Percentiles rank a stretch among this genome's conserved stretches.
Evolutionary conservation across 2,113 vertebrate genomes (phyloP).

Genomic region (Pelecanoides urinatrix): DNA sequence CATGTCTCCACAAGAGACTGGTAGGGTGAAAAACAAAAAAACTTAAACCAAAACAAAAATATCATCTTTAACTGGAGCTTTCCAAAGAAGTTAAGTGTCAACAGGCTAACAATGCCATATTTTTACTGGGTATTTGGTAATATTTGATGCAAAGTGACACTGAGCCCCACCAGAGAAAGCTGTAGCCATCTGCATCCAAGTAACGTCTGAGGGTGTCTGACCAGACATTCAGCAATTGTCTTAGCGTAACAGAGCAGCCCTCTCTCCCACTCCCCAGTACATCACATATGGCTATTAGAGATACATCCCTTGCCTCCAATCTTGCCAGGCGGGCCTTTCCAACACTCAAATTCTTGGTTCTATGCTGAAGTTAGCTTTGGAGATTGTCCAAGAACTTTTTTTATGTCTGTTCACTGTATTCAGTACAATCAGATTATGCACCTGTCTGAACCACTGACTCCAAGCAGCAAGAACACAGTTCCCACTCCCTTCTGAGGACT

Average conservation of each 20-base stretch:
- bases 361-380: neutral
- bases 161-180: neutral
- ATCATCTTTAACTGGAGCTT: neutral
- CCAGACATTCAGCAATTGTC: neutral
- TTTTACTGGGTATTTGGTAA: neutral
- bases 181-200: neutral
- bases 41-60: neutral
- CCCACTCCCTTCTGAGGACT: neutral
- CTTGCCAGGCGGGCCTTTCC: neutral
- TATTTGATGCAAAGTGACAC: neutral
- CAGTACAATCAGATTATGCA: neutral
- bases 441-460: neutral
- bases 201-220: neutral
- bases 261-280: neutral
- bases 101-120: neutral
- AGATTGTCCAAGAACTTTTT: neutral
- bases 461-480: neutral
- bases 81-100: neutral
- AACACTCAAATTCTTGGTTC: constrained; percentile 10
- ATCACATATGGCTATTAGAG: neutral
- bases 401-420: neutral
- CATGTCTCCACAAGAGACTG: neutral
- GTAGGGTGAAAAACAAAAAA: neutral
- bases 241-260: neutral
- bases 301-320: neutral